phyloP scores from a whole-genome alignment of 2,797 vertebrate species.

The Dipus sagitta region DNA sequence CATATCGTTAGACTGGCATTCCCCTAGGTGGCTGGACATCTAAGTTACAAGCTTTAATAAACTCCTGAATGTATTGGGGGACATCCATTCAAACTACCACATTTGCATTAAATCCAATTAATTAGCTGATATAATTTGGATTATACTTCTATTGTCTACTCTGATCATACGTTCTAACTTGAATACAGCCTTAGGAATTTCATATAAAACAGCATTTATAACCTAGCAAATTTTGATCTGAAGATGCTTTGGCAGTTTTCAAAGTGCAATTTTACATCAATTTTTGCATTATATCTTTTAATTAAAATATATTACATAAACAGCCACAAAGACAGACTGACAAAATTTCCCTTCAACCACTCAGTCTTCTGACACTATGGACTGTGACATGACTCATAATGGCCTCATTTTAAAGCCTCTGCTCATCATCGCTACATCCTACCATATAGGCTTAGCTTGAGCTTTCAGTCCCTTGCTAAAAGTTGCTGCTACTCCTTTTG shows the following conservation, averaged over 20 bases:
- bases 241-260: not conserved
- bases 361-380: not conserved
- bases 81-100: too few relatives aligned
- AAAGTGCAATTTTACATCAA: not conserved
- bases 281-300: constrained; percentile 18
- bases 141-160: constrained; percentile 30
- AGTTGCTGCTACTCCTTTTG: not conserved
- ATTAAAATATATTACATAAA: constrained; percentile 35
- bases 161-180: not conserved
- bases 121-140: not conserved
- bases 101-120: not conserved
- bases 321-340: not conserved
- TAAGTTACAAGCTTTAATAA: too few relatives aligned
- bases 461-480: not conserved
- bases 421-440: not conserved
- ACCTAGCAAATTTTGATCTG: constrained; percentile 38
- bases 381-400: constrained; percentile 12
- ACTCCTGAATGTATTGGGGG: too few relatives aligned
- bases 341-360: too few relatives aligned
- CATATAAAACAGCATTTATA: constrained; percentile 41
- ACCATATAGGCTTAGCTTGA: not conserved
- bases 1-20: too few relatives aligned
- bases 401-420: not conserved
- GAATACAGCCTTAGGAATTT: constrained; percentile 18
- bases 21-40: too few relatives aligned